Evolutionary conservation across 2,113 vertebrate genomes (phyloP).

Genomic region (Phyllostomus hastatus): DNA sequence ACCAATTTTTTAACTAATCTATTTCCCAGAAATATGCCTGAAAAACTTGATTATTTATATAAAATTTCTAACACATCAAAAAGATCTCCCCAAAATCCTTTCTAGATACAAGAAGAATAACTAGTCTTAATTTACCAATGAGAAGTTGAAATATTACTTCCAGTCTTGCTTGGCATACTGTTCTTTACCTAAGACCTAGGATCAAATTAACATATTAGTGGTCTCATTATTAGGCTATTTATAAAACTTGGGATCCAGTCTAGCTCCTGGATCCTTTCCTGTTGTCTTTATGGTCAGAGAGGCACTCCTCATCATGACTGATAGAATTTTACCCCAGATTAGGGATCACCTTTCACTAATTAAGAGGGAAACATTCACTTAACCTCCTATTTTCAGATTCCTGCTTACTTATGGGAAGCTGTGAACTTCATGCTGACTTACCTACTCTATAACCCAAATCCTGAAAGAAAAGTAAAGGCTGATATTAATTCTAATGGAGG

Average conservation of each 20-base stretch:
- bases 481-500: background rate
- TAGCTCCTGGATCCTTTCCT: background rate
- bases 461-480: constrained; percentile 11
- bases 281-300: background rate
- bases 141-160: constrained; percentile 23
- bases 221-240: background rate
- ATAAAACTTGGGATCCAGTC: background rate
- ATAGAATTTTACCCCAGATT: background rate
- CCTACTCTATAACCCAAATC: background rate
- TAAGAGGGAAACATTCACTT: constrained; percentile 15
- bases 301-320: background rate
- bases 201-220: constrained; percentile 2
- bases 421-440: constrained; percentile 10
- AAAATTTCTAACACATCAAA: background rate
- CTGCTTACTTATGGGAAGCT: background rate
- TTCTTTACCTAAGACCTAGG: background rate
- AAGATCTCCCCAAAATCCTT: background rate
- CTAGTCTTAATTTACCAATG: background rate
- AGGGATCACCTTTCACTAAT: background rate
- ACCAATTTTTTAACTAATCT: background rate
- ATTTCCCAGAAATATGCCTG: background rate
- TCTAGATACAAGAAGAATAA: constrained; percentile 1
- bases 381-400: background rate
- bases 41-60: constrained; percentile 28
- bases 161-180: background rate